A percentile compares a stretch with the other conserved stretches of the same genome.
phyloP scores from a whole-genome alignment of 2,797 vertebrate genomes.

The Huso huso region DNA sequence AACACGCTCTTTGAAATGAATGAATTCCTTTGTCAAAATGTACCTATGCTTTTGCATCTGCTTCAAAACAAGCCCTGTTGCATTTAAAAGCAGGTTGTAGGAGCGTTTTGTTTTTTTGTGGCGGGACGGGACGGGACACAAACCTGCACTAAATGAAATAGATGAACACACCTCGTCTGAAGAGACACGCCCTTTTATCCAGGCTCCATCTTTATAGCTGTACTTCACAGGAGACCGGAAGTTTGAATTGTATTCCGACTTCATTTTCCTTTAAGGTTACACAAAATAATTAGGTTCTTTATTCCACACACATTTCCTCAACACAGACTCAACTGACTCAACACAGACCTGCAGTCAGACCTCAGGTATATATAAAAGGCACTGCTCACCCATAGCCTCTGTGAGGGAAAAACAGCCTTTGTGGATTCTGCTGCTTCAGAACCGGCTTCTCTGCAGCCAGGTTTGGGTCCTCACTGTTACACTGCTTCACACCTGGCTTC shows the following conservation, averaged over 20 bases:
- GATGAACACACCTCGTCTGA: constrained; percentile 30
- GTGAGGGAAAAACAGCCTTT: constrained; percentile 43
- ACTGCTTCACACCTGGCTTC: constrained; percentile 42
- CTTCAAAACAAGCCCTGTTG: too few species aligned
- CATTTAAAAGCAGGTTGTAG: neutral
- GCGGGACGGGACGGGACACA: too few species aligned
- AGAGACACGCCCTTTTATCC: constrained; percentile 36
- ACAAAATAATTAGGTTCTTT: neutral
- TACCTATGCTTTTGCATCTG: too few species aligned
- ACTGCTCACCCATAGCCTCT: constrained; percentile 52
- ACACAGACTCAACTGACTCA: too few species aligned
- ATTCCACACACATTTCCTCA: too few species aligned
- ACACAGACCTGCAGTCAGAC: too few species aligned
- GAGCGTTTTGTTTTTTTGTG: neutral
- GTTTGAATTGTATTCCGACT: constrained; percentile 73
- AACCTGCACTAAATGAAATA: neutral
- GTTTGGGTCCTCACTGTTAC: too few species aligned
- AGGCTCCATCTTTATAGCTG: constrained; percentile 62
- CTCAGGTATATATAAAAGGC: too few species aligned
- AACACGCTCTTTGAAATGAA: too few species aligned
- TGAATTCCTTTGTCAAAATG: too few species aligned
- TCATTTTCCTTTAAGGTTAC: constrained; percentile 58
- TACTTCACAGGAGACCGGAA: constrained; percentile 72
- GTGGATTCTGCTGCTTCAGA: constrained; percentile 36
- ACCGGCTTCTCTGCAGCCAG: constrained; percentile 33